Evolutionary conservation across 2,113 vertebrate genomes (phyloP).

Genomic region (Tricholaema leucomelas): DNA sequence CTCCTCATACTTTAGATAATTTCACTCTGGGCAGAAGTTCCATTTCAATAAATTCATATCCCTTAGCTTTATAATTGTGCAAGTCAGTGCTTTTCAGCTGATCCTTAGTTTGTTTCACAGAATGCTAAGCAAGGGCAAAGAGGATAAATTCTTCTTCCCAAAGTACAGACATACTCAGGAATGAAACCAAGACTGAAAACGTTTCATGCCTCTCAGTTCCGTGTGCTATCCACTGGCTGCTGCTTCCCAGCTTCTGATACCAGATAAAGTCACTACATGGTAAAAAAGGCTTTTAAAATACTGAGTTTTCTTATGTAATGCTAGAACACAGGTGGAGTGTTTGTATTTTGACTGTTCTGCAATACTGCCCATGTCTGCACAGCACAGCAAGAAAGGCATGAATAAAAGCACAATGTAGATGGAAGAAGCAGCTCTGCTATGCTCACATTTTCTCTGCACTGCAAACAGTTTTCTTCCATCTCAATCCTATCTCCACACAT

Average conservation of each 20-base stretch:
- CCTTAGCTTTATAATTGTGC: background rate
- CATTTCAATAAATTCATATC: background rate
- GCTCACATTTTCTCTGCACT: background rate
- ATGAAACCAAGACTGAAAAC: background rate
- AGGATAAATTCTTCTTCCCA: background rate
- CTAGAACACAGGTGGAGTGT: background rate
- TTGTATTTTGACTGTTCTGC: background rate
- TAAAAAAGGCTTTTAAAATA: background rate
- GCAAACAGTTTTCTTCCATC: background rate
- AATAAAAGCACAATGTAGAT: background rate
- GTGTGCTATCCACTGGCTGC: background rate
- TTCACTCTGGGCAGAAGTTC: background rate
- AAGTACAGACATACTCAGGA: background rate
- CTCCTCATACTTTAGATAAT: background rate
- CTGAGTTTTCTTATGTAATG: background rate
- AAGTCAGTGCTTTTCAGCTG: background rate
- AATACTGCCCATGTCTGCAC: background rate
- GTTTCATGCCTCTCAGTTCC: background rate
- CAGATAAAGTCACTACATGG: background rate
- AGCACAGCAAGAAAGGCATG: background rate
- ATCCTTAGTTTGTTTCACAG: background rate
- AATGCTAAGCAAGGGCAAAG: background rate
- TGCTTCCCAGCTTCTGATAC: background rate
- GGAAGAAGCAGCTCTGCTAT: background rate
- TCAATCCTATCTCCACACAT: background rate